Evolutionary conservation across 2,113 vertebrate species (phyloP).

Genomic region (Dipodomys merriami): DNA sequence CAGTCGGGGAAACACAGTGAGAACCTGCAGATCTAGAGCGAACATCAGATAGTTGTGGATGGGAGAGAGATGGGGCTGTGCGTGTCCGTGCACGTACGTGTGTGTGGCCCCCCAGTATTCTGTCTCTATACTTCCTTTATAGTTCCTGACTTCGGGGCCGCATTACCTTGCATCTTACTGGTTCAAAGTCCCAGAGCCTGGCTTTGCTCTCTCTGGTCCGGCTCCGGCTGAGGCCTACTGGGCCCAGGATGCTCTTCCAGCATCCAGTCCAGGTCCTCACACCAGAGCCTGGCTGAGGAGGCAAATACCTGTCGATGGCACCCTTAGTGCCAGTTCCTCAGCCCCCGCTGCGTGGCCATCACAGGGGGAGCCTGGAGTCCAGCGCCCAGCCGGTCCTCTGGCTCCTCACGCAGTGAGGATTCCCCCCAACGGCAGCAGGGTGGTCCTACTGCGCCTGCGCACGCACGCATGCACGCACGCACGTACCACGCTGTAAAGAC

Average conservation of each 20-base stretch:
- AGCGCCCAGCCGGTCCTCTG: not conserved
- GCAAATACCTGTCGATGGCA: not conserved
- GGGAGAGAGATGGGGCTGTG: not conserved
- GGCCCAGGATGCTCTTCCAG: rapidly evolving
- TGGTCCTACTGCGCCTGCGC: not conserved
- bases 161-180: constrained; percentile 38
- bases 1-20: not conserved
- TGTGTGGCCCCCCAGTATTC: not conserved
- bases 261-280: not conserved
- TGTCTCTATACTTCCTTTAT: not conserved
- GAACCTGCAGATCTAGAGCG: not conserved
- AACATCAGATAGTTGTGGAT: too few relatives aligned
- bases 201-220: not conserved
- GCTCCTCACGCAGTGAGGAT: rapidly evolving
- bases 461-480: not conserved
- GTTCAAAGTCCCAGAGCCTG: not conserved
- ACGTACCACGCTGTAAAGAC: not conserved
- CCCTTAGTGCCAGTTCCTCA: not conserved
- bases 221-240: not conserved
- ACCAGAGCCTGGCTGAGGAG: not conserved
- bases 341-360: constrained; percentile 14
- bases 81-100: too few relatives aligned
- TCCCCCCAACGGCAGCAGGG: not conserved
- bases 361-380: not conserved
- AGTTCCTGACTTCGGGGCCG: not conserved